These are phyloP conservation scores for Pharmacophagus antenor DNA, from an alignment of 2,888 invertebrate genomes.

Conservation along the genomic window DNA sequence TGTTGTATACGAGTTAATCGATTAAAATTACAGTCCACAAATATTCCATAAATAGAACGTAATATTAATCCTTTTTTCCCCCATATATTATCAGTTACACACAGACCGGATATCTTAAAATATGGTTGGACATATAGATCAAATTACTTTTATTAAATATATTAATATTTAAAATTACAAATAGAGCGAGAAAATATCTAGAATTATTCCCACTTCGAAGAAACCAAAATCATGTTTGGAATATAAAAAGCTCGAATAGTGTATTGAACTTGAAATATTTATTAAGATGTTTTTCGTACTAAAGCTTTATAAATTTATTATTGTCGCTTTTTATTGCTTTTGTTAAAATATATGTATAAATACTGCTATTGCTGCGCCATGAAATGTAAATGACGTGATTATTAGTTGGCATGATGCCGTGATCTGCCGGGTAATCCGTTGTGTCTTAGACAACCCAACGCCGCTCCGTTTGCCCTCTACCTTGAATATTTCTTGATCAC, in stretches of 20 bases:
- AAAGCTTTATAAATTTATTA: no score
- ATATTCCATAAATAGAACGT: not conserved
- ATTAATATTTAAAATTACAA: not conserved
- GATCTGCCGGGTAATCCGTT: constrained; percentile 51
- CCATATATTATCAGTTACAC: no score
- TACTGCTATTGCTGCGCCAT: constrained; percentile 13
- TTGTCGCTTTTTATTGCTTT: constrained; percentile 8
- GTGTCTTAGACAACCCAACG: constrained; percentile 46
- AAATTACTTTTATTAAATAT: no score
- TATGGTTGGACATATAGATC: no score
- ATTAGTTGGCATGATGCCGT: constrained; percentile 47
- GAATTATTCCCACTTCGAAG: not conserved
- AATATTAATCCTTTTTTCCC: no score
- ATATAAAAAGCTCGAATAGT: not conserved
- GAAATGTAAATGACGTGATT: constrained; percentile 37
- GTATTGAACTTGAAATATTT: constrained; percentile 11
- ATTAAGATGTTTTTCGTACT: constrained; percentile 3
- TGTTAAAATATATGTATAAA: constrained; percentile 13
- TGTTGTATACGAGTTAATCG: no score
- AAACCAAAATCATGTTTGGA: not conserved
- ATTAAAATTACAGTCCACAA: not conserved
- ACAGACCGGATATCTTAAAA: no score
- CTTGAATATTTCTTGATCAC: constrained; percentile 33
- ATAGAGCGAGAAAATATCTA: not conserved
- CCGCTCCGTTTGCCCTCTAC: constrained; percentile 45